These are phyloP conservation scores for Bubo bubo DNA, from an alignment of 2,113 vertebrate species.

Conservation along the genomic window DNA sequence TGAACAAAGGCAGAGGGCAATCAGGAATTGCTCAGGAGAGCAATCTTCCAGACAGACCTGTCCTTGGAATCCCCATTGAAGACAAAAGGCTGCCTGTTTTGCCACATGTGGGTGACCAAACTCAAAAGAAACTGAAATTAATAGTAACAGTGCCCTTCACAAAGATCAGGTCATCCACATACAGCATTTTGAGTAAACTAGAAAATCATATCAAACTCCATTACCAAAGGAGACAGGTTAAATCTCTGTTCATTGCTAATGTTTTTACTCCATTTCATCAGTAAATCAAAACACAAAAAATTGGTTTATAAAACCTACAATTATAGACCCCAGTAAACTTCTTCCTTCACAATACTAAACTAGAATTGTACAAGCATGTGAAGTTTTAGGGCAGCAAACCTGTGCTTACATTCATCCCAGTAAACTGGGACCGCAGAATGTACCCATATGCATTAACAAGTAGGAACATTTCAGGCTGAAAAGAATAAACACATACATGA, in stretches of 20 bases:
- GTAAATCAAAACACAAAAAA: not conserved
- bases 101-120: not conserved
- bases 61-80: not conserved
- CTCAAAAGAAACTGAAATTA: not conserved
- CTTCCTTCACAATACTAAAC: not conserved
- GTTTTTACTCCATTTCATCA: not conserved
- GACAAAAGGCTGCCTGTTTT: not conserved
- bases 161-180: not conserved
- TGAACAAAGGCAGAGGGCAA: not conserved
- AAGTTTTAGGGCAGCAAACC: not conserved
- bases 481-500: not conserved
- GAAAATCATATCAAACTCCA: not conserved
- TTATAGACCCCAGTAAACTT: not conserved
- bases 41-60: not conserved
- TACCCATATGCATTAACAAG: not conserved
- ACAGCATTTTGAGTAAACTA: not conserved
- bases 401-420: not conserved
- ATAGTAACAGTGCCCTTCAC: not conserved
- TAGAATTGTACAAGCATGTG: not conserved
- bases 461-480: not conserved
- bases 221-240: not conserved
- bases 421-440: not conserved
- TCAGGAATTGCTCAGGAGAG: not conserved
- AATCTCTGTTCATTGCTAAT: not conserved
- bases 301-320: not conserved